Conservation (phyloP, 2,113 vertebrate species). For the Chinchilla lanigera region DNA sequence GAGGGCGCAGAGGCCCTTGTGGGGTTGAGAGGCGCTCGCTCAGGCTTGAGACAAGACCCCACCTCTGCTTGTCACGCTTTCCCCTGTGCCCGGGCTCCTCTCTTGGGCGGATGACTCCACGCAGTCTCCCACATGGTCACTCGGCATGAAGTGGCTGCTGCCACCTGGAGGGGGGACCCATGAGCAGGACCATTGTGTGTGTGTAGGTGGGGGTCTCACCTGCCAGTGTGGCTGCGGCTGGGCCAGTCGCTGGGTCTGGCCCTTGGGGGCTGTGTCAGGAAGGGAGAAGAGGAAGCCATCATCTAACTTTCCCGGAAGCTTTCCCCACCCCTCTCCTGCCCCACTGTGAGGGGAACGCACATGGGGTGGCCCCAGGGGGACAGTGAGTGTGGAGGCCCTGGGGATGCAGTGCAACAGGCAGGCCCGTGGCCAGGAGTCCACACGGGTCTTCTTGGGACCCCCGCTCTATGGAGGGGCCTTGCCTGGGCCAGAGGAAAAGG, state of each 20-base stretch:
- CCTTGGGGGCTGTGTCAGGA: background rate
- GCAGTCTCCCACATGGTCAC: background rate
- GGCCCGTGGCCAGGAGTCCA: background rate
- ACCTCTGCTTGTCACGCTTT: background rate
- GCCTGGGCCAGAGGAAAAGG: background rate
- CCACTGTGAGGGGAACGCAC: too few species aligned
- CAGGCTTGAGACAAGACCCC: too few species aligned
- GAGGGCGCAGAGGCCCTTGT: background rate
- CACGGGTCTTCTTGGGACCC: background rate
- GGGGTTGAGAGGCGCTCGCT: background rate
- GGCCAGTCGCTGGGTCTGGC: background rate
- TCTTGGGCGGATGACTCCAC: background rate
- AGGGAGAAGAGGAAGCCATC: background rate
- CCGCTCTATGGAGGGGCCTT: background rate
- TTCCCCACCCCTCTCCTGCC: background rate
- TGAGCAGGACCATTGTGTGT: background rate
- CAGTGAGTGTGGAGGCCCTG: background rate
- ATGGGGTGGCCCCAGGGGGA: background rate
- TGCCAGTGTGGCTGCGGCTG: background rate
- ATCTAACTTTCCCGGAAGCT: background rate
- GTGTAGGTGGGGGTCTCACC: background rate
- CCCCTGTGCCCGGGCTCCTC: background rate
- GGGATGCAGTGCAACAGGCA: background rate
- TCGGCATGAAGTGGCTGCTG: background rate
- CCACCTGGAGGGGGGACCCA: background rate